These are phyloP conservation scores for Agelastica alni DNA, from an alignment of 2,888 invertebrate genomes.

Conservation along the genomic window DNA sequence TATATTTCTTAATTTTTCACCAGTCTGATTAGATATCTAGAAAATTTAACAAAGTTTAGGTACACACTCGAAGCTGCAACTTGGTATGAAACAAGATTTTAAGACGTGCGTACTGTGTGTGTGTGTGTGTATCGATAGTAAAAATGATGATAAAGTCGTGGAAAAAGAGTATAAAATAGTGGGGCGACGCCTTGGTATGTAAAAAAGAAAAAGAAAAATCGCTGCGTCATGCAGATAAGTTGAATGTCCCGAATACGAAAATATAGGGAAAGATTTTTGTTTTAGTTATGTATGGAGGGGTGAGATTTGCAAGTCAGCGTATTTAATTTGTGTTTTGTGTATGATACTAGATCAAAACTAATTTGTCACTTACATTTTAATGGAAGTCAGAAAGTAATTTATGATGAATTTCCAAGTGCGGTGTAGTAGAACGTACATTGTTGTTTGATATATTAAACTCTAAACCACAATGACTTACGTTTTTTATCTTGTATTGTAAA, in stretches of 20 bases:
- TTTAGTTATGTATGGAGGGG: constrained; percentile 3
- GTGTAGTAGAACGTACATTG: background rate
- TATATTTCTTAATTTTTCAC: no score
- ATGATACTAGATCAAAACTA: constrained; percentile 10
- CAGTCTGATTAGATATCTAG: no score
- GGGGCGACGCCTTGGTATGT: no score
- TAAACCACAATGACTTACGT: constrained; percentile 1
- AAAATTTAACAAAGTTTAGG: no score
- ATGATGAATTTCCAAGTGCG: background rate
- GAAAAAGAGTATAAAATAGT: no score
- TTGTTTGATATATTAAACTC: no score
- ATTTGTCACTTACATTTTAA: constrained; percentile 5
- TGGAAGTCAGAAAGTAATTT: background rate
- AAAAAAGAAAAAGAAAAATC: background rate
- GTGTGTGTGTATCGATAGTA: no score
- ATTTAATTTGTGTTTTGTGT: constrained; percentile 15
- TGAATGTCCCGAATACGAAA: background rate
- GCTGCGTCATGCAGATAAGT: constrained; percentile 2
- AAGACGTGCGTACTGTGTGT: no score
- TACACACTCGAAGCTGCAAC: no score
- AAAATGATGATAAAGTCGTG: no score
- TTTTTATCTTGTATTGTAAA: constrained; percentile 1
- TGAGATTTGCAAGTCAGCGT: constrained; percentile 17
- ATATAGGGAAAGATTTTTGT: constrained; percentile 10
- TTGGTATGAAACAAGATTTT: no score